Percentiles rank a stretch among this genome's conserved stretches.
These are phyloP conservation scores for Cinclus mexicanus DNA, from an alignment of 2,113 vertebrate species.

Conservation along the genomic window DNA sequence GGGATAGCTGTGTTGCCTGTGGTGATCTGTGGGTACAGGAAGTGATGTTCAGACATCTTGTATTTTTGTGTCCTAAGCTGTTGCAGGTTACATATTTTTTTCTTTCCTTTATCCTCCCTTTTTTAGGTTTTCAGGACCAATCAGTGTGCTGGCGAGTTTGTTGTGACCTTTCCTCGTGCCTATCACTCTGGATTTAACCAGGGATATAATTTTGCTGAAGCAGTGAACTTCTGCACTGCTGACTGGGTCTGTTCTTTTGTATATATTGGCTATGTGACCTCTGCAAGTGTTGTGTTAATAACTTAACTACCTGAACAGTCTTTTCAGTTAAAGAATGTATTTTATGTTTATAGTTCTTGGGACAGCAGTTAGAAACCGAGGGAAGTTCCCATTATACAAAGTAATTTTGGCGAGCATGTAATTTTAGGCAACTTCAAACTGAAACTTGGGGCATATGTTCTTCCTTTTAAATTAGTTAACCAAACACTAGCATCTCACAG, in stretches of 20 bases:
- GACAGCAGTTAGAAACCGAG: neutral
- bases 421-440: neutral
- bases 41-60: neutral
- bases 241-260: conserved; percentile 89
- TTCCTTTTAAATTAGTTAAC: neutral
- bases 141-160: conserved; percentile 98
- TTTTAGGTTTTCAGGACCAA: conserved; percentile 95
- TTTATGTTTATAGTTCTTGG: neutral
- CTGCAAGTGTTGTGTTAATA: neutral
- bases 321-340: neutral
- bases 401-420: neutral
- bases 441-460: neutral
- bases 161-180: conserved; percentile 96
- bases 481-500: neutral
- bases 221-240: conserved; percentile 98
- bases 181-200: conserved; percentile 99
- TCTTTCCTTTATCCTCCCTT: neutral
- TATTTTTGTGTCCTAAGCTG: neutral
- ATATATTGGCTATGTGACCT: conserved; percentile 14
- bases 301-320: neutral
- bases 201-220: conserved; percentile 98
- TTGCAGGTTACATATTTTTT: neutral
- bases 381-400: neutral
- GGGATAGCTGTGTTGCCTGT: neutral
- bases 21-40: neutral